A percentile compares a stretch with the other conserved stretches of the same genome.
phyloP scores from a whole-genome alignment of 2,113 vertebrate genomes.

The Muntiacus reevesi region DNA sequence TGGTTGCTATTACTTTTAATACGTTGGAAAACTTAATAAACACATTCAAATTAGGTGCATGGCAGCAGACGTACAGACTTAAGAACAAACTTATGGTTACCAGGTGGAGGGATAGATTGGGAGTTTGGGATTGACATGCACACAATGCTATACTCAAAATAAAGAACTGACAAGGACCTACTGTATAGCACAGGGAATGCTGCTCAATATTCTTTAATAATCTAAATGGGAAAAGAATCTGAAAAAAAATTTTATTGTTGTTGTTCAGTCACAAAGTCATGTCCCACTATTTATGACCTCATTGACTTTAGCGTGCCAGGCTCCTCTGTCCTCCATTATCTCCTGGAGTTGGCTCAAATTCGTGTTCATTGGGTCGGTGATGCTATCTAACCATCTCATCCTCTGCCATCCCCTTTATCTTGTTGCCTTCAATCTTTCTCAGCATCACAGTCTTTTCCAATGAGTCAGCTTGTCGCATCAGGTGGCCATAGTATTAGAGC shows the following conservation, averaged over 20 bases:
- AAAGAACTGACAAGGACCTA: not conserved
- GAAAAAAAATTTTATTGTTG: not conserved
- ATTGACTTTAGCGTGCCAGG: not conserved
- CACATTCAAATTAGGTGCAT: not conserved
- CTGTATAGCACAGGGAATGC: not conserved
- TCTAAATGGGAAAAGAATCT: not conserved
- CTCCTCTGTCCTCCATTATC: not conserved
- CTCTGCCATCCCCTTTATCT: not conserved
- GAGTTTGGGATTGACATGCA: not conserved
- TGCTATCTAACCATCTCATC: not conserved
- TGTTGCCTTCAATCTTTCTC: not conserved
- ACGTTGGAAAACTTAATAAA: not conserved
- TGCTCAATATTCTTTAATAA: not conserved
- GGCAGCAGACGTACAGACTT: not conserved
- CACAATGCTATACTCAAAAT: not conserved
- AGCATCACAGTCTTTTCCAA: not conserved
- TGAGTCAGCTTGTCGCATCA: not conserved
- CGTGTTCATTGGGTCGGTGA: fast-evolving
- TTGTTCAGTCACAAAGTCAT: not conserved
- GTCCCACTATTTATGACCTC: not conserved
- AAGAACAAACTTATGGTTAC: not conserved
- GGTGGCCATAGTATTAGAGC: not conserved
- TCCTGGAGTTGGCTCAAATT: not conserved
- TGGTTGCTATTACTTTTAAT: not conserved
- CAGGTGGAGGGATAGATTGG: not conserved